Conservation (phyloP, 2,113 vertebrate genomes). For the Xenopus borealis region DNA sequence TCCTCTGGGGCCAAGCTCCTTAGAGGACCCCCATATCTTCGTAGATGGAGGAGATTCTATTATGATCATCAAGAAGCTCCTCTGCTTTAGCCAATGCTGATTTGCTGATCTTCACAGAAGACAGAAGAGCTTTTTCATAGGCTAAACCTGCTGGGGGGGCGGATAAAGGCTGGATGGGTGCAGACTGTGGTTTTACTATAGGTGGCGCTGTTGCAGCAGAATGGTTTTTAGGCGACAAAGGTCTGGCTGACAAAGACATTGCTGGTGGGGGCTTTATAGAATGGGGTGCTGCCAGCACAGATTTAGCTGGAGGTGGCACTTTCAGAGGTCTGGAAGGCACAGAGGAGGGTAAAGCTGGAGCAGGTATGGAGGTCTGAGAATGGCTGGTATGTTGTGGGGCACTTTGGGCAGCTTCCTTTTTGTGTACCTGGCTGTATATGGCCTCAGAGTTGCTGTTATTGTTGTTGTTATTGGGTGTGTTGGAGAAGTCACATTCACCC, state of each 20-base stretch:
- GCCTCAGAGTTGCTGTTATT: constrained; percentile 52
- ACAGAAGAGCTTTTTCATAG: no score
- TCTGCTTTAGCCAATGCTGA: constrained; percentile 7
- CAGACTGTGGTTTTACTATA: neutral
- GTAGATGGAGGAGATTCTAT: constrained; percentile 45
- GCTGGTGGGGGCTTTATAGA: neutral
- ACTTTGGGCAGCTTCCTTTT: constrained; percentile 34
- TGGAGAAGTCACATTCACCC: constrained; percentile 23
- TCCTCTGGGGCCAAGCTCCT: neutral
- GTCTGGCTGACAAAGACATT: no score
- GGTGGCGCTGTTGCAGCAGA: neutral
- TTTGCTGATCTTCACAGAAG: neutral
- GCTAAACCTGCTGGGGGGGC: neutral
- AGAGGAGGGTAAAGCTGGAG: neutral
- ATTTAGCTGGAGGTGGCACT: no score
- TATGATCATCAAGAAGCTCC: constrained; percentile 56
- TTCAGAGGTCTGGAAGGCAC: no score
- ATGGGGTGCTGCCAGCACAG: neutral
- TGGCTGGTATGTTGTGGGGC: neutral
- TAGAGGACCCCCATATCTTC: constrained; percentile 58
- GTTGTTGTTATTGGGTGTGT: constrained; percentile 57
- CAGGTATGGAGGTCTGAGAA: neutral
- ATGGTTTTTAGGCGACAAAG: neutral
- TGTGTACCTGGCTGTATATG: constrained; percentile 81
- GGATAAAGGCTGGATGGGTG: no score